Conservation (phyloP, 2,797 vertebrate species). For the Sebastes baramenuke region DNA sequence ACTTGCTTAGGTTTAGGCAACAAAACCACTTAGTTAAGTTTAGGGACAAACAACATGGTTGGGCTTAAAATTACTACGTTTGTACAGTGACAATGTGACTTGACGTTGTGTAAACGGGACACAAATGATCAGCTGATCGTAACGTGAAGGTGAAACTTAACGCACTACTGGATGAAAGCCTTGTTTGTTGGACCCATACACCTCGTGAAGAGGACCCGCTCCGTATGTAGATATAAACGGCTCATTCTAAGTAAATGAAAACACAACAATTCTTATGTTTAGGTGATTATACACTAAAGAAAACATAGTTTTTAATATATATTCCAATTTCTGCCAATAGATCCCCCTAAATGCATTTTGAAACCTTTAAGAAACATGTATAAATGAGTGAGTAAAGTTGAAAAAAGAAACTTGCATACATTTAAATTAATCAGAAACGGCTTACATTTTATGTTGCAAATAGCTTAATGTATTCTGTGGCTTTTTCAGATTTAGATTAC, state of each 20-base stretch:
- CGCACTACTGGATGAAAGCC: too few species aligned
- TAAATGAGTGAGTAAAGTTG: background rate
- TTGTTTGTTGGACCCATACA: too few species aligned
- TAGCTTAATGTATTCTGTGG: background rate
- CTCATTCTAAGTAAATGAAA: background rate
- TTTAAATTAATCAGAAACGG: background rate
- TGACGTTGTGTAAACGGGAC: too few species aligned
- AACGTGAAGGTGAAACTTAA: too few species aligned
- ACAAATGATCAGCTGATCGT: too few species aligned
- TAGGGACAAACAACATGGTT: too few species aligned
- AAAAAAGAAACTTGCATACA: background rate
- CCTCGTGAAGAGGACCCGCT: background rate
- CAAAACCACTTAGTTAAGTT: too few species aligned
- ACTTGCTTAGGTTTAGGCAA: too few species aligned
- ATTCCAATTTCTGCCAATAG: background rate
- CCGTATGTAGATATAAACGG: background rate
- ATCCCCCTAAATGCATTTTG: background rate
- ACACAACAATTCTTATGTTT: background rate
- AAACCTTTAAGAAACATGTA: background rate
- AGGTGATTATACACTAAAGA: background rate
- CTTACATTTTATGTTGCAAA: background rate
- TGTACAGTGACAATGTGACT: too few species aligned
- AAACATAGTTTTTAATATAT: rapidly evolving
- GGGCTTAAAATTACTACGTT: too few species aligned
- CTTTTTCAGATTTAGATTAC: background rate